Percentiles rank a stretch among this genome's conserved stretches.
Evolutionary conservation across 2,888 invertebrate genomes (phyloP).

Genomic region (Apamea epomidion): DNA sequence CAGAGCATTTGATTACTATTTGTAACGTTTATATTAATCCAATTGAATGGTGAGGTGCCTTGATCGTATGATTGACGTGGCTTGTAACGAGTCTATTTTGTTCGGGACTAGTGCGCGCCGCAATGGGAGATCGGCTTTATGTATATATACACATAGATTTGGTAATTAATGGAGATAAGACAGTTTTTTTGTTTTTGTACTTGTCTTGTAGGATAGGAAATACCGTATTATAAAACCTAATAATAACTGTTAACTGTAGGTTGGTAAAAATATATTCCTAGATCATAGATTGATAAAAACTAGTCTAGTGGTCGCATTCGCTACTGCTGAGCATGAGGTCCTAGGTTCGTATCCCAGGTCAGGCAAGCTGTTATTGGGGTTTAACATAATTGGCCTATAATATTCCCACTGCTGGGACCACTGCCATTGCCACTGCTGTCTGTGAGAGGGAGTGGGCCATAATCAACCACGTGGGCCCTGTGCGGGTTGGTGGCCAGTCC

Average conservation of each 20-base stretch:
- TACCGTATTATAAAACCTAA: not conserved
- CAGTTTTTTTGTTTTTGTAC: not conserved
- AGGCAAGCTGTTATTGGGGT: too few relatives aligned
- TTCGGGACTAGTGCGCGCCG: slow-evolving; percentile 75
- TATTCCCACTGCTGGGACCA: too few relatives aligned
- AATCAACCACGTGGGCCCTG: too few relatives aligned
- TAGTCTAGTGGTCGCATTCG: not conserved
- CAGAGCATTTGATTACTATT: slow-evolving; percentile 88
- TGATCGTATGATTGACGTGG: slow-evolving; percentile 81
- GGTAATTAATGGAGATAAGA: slow-evolving; percentile 56
- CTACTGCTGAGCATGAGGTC: too few relatives aligned
- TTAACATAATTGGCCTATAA: too few relatives aligned
- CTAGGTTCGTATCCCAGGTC: too few relatives aligned
- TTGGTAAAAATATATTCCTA: not conserved
- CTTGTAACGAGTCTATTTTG: slow-evolving; percentile 87
- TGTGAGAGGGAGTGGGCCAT: too few relatives aligned
- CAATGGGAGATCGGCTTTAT: slow-evolving; percentile 68
- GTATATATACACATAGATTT: slow-evolving; percentile 52
- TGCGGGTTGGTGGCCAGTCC: too few relatives aligned
- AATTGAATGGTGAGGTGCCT: slow-evolving; percentile 78
- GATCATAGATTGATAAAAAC: not conserved
- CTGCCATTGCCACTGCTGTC: too few relatives aligned
- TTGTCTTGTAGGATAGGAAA: not conserved
- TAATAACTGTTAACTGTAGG: not conserved
- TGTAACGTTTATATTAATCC: slow-evolving; percentile 88